Base-by-base conservation (phyloP, 2,797 vertebrate genomes). In the Propithecus perrieri region DNA sequence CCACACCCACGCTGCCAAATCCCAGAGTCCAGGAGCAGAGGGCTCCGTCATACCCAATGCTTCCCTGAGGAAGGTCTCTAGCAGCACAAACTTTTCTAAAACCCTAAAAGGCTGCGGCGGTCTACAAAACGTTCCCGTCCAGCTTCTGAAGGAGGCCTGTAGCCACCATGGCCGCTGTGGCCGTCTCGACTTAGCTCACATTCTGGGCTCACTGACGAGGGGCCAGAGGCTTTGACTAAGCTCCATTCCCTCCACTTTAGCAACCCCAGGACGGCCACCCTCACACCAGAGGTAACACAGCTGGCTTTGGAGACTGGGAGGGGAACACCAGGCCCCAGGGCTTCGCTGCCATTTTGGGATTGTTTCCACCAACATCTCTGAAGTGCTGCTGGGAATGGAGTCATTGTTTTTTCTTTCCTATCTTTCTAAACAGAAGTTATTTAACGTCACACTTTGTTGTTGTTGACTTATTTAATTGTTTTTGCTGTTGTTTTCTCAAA, bases 101-200 rank as follows among this genome's bases (percentile, higher is more conserved):
- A 18, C 50, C 61, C 50, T 75, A 22, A 74, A 91, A 87, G 14
- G 22, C 88, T 50, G 1, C 1, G 43, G 50, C 4, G 4, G 3
- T 74, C 61, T 74, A 65, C 35, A 81, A 65, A 94, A 91, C 4
- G 3, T 41, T 88, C 43, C 30, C 0, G 4, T 1, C 28, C 10
- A 48, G 12, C 9, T 79, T 75, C 69, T 35, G 35, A 50, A 80
- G 46, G 22, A 67, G 12, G 10, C 11, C 41, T 10, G 11, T 4
- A 4, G 43, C 5, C 1, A 0, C 38, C 38, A 30, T 8, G 6
- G 30, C 13, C 7, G 0, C 15, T 26, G 10, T 2, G 8, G 48
- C 35, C 10, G 4, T 7, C 28, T 80, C 10, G 3, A 28, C 38
- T 74, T 35, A 28, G 41, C 10, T 69, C 48, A 0, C 5, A n/a